Percentiles rank a stretch among this genome's conserved stretches.
Conservation (phyloP, 2,113 vertebrate species). For the Gnathonemus echidnorhynchus region DNA sequence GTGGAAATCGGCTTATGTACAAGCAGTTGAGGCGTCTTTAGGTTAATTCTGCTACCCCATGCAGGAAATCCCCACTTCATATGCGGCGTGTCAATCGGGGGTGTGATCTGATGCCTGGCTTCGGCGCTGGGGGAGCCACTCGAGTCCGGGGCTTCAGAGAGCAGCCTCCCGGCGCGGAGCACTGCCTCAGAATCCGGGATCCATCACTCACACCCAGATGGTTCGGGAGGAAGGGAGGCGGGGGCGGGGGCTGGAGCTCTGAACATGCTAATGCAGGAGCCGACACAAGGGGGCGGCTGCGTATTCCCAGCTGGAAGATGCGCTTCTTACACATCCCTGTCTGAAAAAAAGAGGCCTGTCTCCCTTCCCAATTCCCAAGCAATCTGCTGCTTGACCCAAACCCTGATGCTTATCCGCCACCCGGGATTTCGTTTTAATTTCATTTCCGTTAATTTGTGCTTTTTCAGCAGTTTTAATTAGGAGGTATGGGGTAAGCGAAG, state of each 20-base stretch:
- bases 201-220: constrained; percentile 15
- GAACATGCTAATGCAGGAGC: neutral
- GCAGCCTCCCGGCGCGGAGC: neutral
- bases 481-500: constrained; percentile 23
- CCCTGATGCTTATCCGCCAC: constrained; percentile 12
- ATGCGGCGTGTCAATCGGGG: constrained; percentile 37
- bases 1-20: constrained; percentile 36
- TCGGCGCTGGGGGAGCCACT: constrained; percentile 24
- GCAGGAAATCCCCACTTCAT: constrained; percentile 36
- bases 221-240: neutral
- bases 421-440: constrained; percentile 25
- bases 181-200: neutral
- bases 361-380: neutral
- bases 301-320: neutral
- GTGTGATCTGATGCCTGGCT: constrained; percentile 48
- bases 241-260: neutral
- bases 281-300: neutral
- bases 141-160: constrained; percentile 12
- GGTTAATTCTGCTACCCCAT: constrained; percentile 43
- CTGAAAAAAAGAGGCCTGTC: neutral
- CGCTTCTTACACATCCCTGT: neutral
- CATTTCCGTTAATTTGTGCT: constrained; percentile 41
- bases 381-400: constrained; percentile 14
- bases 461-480: constrained; percentile 50
- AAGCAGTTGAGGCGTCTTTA: constrained; percentile 42